Conservation (phyloP, 2,888 invertebrate species). For the Drosophila nr. perissopoda region DNA sequence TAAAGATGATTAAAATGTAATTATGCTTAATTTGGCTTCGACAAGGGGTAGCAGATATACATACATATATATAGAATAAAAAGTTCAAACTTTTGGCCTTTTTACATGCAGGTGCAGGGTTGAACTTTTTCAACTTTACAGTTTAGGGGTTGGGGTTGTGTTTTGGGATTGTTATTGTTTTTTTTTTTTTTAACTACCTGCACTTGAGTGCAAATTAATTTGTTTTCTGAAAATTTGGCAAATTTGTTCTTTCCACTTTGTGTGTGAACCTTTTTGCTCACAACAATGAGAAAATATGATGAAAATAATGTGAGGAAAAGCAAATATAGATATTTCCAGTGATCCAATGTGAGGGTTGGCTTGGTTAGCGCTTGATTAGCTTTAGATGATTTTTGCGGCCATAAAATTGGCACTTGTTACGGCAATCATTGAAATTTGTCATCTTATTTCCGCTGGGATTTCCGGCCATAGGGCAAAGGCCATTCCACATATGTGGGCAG, state of each 20-base stretch:
- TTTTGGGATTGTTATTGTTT: neutral
- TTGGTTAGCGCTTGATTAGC: slow-evolving; percentile 49
- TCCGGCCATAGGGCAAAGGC: slow-evolving; percentile 21
- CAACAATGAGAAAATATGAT: slow-evolving; percentile 63
- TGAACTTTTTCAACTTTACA: slow-evolving; percentile 76
- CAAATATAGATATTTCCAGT: slow-evolving; percentile 10
- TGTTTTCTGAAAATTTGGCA: slow-evolving; percentile 75
- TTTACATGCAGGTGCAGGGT: slow-evolving; percentile 71
- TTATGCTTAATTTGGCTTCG: slow-evolving; percentile 76
- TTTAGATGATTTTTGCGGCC: slow-evolving; percentile 37
- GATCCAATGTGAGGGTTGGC: neutral
- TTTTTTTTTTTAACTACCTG: slow-evolving; percentile 31
- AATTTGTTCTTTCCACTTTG: slow-evolving; percentile 36
- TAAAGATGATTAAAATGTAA: slow-evolving; percentile 83
- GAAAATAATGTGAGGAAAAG: slow-evolving; percentile 19
- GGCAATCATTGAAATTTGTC: slow-evolving; percentile 69
- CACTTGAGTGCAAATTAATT: slow-evolving; percentile 73
- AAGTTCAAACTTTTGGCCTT: slow-evolving; percentile 35
- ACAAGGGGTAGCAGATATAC: slow-evolving; percentile 32
- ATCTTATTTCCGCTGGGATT: slow-evolving; percentile 52
- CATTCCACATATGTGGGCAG: slow-evolving; percentile 25
- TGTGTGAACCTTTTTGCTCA: slow-evolving; percentile 46
- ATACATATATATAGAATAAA: neutral
- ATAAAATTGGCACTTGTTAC: slow-evolving; percentile 70
- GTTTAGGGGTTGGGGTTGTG: neutral